Base-by-base conservation (phyloP, 1,140 invertebrate genomes). In the Lordiphosa mommai region DNA sequence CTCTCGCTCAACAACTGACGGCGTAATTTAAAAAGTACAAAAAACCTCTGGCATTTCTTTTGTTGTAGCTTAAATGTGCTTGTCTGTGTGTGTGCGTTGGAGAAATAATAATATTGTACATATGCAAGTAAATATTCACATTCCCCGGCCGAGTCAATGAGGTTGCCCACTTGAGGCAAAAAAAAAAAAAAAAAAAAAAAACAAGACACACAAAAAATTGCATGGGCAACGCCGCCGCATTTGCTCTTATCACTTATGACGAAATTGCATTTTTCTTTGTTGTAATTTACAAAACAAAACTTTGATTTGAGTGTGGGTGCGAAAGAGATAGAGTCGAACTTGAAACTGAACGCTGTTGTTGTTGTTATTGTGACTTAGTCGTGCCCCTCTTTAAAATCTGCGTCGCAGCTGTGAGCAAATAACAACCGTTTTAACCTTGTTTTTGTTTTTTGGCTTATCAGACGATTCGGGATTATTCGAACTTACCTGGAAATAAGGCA, bases 401-500 rank as follows among this genome's bases (percentile, higher is more conserved):
- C 65, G 65, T 58, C 60, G 65, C 60, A 64, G 65, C 60, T 68
- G 60, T 5, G 14, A n/a, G 37, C 14, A 40, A 40, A 20, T 40
- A 38, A 14, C 12, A 13, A 40, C 6, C 10, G 40, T 27, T 27
- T 44, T 44, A 58, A 48, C 48, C 16, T 17, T 52, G 40, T 53
- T 33, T 16, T 10, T 9, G 7, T 37, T 53, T 50, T 38, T 5
- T 9, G 2, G 1, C 4, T 10, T 27, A 7, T 29, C 5, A 12
- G 43, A 20, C 3, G 4, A 20, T 20, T 20, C 1, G 4, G 4
- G 7, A 27, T 7, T 27, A 0, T 27, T 7, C 6, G 23, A 27
- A 32, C 68, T 71, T 63, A 71, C 68, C 68, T 71, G 64, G 44
- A 53, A 71, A 57, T 53, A 71, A 4, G 43, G 27, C 49, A 63